phyloP scores from a whole-genome alignment of 1,140 invertebrate species.

The Ceratina australensis region DNA sequence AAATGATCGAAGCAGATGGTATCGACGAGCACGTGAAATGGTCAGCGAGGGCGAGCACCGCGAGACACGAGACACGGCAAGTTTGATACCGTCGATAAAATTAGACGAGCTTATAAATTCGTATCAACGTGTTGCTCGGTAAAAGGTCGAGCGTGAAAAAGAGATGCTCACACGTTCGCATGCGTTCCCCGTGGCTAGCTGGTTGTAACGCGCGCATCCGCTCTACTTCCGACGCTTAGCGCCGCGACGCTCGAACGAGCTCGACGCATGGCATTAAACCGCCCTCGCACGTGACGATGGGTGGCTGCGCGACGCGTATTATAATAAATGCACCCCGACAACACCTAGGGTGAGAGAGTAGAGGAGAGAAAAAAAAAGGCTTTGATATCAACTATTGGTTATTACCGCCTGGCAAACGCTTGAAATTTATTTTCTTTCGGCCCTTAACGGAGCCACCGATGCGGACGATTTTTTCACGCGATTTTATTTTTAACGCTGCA shows the following conservation, averaged over 20 bases:
- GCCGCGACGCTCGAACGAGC: slow-evolving; percentile 74
- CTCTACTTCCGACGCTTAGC: slow-evolving; percentile 79
- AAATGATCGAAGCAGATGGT: too few relatives aligned
- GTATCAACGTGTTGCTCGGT: slow-evolving; percentile 1
- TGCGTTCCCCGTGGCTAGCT: slow-evolving; percentile 24
- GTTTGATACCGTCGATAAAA: slow-evolving; percentile 32
- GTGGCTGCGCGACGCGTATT: slow-evolving; percentile 53
- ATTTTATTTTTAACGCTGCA: too few relatives aligned
- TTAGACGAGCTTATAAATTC: slow-evolving; percentile 45
- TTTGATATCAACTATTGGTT: slow-evolving; percentile 38
- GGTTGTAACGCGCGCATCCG: slow-evolving; percentile 66
- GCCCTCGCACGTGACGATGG: slow-evolving; percentile 62
- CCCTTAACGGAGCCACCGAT: neutral
- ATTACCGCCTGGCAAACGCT: neutral
- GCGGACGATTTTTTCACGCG: neutral
- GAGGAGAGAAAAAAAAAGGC: slow-evolving; percentile 40
- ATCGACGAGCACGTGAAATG: neutral
- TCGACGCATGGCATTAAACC: slow-evolving; percentile 61
- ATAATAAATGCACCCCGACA: slow-evolving; percentile 50
- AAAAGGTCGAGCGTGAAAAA: slow-evolving; percentile 65
- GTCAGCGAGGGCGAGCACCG: neutral
- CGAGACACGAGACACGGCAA: neutral
- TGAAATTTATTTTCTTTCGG: neutral
- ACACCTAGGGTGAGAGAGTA: slow-evolving; percentile 47
- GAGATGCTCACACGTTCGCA: slow-evolving; percentile 31